Evolutionary conservation across 2,797 vertebrate species (phyloP).

Genomic region (Eleutherodactylus coqui): DNA sequence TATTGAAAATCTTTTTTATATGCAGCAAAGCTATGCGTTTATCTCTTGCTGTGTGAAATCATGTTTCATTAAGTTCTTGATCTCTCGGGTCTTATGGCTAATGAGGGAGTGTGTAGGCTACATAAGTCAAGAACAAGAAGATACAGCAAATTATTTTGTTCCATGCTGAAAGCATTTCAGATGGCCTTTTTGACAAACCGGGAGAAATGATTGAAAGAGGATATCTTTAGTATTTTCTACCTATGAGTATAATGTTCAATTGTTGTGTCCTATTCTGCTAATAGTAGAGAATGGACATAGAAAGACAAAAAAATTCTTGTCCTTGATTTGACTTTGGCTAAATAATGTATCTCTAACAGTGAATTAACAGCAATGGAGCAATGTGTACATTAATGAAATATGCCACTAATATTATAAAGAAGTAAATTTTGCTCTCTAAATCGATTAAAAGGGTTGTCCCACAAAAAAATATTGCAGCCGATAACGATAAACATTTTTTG

Average conservation of each 20-base stretch:
- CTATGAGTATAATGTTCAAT: neutral
- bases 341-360: neutral
- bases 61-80: constrained; percentile 63
- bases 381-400: neutral
- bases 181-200: neutral
- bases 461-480: no score
- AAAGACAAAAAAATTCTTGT: neutral
- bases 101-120: constrained; percentile 60
- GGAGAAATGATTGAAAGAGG: neutral
- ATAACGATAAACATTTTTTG: no score
- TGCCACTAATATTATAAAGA: no score
- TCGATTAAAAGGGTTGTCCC: no score
- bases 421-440: no score
- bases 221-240: neutral
- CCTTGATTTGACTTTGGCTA: neutral
- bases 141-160: constrained; percentile 55
- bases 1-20: constrained; percentile 42
- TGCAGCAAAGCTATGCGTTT: constrained; percentile 52
- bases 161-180: constrained; percentile 9
- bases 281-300: neutral
- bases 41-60: constrained; percentile 59
- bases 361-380: neutral
- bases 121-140: constrained; percentile 59
- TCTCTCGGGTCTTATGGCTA: constrained; percentile 59
- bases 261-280: neutral